Percentiles rank a stretch among this genome's conserved stretches.
phyloP scores from a whole-genome alignment of 2,797 vertebrate species.

The Echiichthys vipera region DNA sequence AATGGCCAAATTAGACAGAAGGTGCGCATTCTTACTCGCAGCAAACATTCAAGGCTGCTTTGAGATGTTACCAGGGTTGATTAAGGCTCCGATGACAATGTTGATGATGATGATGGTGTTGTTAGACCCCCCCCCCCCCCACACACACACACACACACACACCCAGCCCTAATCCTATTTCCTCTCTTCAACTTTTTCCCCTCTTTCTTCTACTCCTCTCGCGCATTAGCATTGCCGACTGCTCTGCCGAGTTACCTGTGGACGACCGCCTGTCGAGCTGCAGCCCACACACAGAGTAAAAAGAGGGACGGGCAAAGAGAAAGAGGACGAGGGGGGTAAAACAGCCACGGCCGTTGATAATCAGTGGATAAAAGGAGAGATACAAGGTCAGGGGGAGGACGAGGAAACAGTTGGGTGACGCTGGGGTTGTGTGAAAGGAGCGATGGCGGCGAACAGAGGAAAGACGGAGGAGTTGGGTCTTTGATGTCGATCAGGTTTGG shows the following conservation, averaged over 20 bases:
- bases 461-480: slow-evolving; percentile 28
- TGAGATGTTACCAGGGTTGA: slow-evolving; percentile 73
- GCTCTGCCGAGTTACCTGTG: slow-evolving; percentile 65
- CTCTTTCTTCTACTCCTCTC: slow-evolving; percentile 2
- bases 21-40: slow-evolving; percentile 80
- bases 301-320: slow-evolving; percentile 61
- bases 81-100: slow-evolving; percentile 69
- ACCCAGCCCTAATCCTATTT: slow-evolving; percentile 52
- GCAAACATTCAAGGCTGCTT: slow-evolving; percentile 75
- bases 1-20: slow-evolving; percentile 88
- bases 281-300: slow-evolving; percentile 73
- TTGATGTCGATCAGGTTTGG: slow-evolving; percentile 69
- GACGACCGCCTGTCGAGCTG: slow-evolving; percentile 72
- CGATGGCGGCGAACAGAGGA: slow-evolving; percentile 43
- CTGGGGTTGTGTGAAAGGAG: slow-evolving; percentile 37
- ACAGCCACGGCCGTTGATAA: slow-evolving; percentile 53
- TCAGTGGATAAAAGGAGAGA: slow-evolving; percentile 52
- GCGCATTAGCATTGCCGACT: slow-evolving; percentile 49
- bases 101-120: slow-evolving; percentile 42
- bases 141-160: background rate
- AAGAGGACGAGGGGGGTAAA: slow-evolving; percentile 35
- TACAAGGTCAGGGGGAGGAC: slow-evolving; percentile 70
- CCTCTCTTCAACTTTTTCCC: slow-evolving; percentile 19
- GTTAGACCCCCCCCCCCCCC: background rate
- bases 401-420: slow-evolving; percentile 40